Percentiles rank a stretch among this genome's conserved stretches.
Evolutionary conservation across 2,797 vertebrate genomes (phyloP).

Genomic region (Rhabdophis nuchalis): DNA sequence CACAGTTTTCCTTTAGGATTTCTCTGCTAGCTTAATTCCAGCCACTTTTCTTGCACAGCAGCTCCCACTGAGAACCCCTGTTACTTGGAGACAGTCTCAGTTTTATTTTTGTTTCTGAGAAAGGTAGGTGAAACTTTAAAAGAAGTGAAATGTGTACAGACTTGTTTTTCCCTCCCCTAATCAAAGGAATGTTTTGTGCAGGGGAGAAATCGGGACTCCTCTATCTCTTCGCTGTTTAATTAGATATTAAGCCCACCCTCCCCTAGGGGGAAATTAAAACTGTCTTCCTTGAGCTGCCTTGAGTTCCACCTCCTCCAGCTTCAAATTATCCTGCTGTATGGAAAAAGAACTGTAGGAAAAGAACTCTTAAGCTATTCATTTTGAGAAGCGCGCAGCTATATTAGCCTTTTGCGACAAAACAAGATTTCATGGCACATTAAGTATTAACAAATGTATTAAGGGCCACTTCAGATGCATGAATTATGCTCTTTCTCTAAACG

Average conservation of each 20-base stretch:
- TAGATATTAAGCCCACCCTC: conserved; percentile 12
- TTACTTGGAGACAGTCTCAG: background rate
- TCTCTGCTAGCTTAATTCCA: background rate
- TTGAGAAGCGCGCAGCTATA: background rate
- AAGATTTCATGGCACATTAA: background rate
- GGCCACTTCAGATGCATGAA: background rate
- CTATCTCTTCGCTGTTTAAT: conserved; percentile 13
- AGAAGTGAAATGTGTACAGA: conserved; percentile 19
- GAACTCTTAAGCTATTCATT: background rate
- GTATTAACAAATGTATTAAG: background rate
- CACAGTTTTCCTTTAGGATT: background rate
- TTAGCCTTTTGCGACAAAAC: background rate
- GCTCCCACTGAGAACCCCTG: background rate
- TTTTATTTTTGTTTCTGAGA: background rate
- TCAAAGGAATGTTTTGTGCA: conserved; percentile 6
- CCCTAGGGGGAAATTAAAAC: conserved; percentile 9
- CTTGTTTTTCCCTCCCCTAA: background rate
- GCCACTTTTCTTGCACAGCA: background rate
- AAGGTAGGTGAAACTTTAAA: background rate
- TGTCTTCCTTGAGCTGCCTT: conserved; percentile 8
- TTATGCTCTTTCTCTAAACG: background rate
- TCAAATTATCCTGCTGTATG: background rate
- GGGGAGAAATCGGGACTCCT: conserved; percentile 10
- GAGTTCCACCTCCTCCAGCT: conserved; percentile 4
- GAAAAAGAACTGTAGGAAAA: background rate